These are phyloP conservation scores for Theodoxus fluviatilis DNA, from an alignment of 2,888 invertebrate species.

Conservation along the genomic window DNA sequence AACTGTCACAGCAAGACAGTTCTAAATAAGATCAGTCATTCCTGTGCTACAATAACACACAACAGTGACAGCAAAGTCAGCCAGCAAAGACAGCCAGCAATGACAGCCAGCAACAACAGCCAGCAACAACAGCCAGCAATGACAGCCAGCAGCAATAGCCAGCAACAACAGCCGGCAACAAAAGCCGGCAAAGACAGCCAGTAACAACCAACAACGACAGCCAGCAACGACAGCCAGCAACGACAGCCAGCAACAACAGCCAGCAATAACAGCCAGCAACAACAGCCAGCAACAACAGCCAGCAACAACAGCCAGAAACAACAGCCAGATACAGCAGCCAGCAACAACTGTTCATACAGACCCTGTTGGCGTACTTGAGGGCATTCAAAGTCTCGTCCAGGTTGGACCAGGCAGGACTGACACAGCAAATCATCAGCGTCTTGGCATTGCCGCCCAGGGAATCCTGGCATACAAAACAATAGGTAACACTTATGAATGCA, in stretches of 20 bases:
- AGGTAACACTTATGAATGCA: too few species aligned
- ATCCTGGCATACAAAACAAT: slow-evolving; percentile 49
- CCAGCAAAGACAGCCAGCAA: not conserved
- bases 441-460: slow-evolving; percentile 66
- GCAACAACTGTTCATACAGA: slow-evolving; percentile 36
- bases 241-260: not conserved
- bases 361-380: slow-evolving; percentile 66
- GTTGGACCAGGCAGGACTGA: slow-evolving; percentile 63
- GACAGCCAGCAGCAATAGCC: not conserved
- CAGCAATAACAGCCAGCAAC: not conserved
- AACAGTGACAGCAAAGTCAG: too few species aligned
- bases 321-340: not conserved
- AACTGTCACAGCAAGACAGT: too few species aligned
- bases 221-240: not conserved
- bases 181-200: not conserved
- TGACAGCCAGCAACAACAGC: not conserved
- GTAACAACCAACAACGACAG: not conserved
- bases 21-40: too few species aligned
- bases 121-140: not conserved
- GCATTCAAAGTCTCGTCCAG: slow-evolving; percentile 66
- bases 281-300: slow-evolving; percentile 1
- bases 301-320: not conserved
- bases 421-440: slow-evolving; percentile 66
- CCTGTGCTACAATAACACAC: too few species aligned
- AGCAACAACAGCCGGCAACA: not conserved